These are phyloP conservation scores for Cyphomyrus discorhynchus DNA, from an alignment of 2,113 vertebrate genomes.

Conservation along the genomic window DNA sequence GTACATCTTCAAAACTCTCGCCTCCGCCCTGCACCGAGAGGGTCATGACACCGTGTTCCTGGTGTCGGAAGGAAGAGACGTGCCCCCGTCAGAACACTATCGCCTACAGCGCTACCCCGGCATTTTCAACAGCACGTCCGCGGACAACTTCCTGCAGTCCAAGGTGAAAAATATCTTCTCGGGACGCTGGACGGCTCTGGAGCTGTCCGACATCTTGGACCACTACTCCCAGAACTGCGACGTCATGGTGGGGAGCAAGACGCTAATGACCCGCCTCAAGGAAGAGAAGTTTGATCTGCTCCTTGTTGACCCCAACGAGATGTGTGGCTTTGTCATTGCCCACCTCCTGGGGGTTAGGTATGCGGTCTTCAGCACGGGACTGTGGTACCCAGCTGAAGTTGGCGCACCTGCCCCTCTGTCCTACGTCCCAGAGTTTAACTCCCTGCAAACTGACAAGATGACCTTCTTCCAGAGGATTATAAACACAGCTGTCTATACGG, in stretches of 20 bases:
- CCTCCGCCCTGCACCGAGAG: conserved; percentile 78
- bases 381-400: conserved; percentile 96
- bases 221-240: conserved; percentile 96
- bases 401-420: conserved; percentile 89
- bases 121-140: conserved; percentile 90
- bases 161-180: conserved; percentile 97
- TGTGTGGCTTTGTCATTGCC: conserved; percentile 96
- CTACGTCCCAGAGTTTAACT: conserved; percentile 97
- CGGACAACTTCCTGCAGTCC: conserved; percentile 89
- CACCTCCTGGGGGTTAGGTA: conserved; percentile 89
- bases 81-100: conserved; percentile 77
- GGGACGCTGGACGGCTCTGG: conserved; percentile 82
- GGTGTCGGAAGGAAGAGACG: conserved; percentile 86
- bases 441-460: conserved; percentile 91
- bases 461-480: conserved; percentile 77
- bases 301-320: conserved; percentile 96
- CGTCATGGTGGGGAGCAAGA: conserved; percentile 76
- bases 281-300: conserved; percentile 85
- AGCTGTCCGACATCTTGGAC: conserved; percentile 93
- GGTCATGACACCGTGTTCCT: conserved; percentile 88
- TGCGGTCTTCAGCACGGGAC: conserved; percentile 90
- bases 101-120: conserved; percentile 87
- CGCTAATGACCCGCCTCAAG: conserved; percentile 74
- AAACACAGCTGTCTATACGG: conserved; percentile 83
- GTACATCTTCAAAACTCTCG: conserved; percentile 97